Evolutionary conservation across 2,888 invertebrate genomes (phyloP).

Genomic region (Lochmaea crataegi): DNA sequence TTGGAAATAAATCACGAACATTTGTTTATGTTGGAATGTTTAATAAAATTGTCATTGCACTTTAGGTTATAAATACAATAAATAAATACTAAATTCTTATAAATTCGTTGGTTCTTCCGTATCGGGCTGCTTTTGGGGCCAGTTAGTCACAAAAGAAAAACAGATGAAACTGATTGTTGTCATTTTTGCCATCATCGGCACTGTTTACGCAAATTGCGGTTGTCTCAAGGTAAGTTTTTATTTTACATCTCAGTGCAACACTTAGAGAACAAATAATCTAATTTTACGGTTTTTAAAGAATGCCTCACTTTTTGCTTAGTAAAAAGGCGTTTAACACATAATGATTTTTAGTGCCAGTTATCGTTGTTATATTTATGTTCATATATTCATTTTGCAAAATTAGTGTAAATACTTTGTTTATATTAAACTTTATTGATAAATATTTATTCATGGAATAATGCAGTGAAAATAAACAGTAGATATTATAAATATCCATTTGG

Average conservation of each 20-base stretch:
- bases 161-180: slow-evolving; percentile 43
- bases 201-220: slow-evolving; percentile 57
- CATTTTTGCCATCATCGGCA: slow-evolving; percentile 41
- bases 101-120: slow-evolving; percentile 28
- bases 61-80: slow-evolving; percentile 41
- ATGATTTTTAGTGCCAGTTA: no score
- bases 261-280: no score
- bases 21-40: slow-evolving; percentile 37
- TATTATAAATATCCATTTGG: background rate
- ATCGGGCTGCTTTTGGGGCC: slow-evolving; percentile 27
- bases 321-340: no score
- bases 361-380: no score
- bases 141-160: slow-evolving; percentile 23
- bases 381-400: no score
- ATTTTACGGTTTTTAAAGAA: no score
- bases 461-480: background rate
- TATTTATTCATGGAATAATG: background rate
- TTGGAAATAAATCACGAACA: slow-evolving; percentile 38
- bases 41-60: slow-evolving; percentile 44
- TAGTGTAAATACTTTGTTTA: background rate
- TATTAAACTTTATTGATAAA: background rate
- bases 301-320: no score
- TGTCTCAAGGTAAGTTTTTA: slow-evolving; percentile 59
- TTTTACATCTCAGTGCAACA: background rate
- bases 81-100: slow-evolving; percentile 30